Conservation (phyloP, 2,888 invertebrate genomes). For the Eupithecia subfuscata region DNA sequence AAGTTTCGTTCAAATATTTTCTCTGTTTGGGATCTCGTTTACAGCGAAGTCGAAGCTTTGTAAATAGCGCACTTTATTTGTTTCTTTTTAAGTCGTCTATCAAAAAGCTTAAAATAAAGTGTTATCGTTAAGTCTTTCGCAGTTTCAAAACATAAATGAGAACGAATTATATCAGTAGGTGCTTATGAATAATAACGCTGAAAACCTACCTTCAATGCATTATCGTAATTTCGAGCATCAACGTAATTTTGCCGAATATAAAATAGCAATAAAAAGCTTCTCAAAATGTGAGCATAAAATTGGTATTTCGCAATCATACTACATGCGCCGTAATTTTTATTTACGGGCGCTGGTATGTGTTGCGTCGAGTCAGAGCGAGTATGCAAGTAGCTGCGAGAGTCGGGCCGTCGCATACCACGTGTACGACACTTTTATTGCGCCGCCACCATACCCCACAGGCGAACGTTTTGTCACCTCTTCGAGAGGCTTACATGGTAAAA, state of each 20-base stretch:
- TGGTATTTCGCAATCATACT: constrained; percentile 35
- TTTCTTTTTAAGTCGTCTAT: constrained; percentile 35
- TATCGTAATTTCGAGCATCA: constrained; percentile 31
- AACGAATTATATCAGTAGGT: constrained; percentile 7
- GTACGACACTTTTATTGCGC: constrained; percentile 64
- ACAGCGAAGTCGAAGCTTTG: constrained; percentile 43
- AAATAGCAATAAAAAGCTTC: constrained; percentile 38
- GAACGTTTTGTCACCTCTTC: constrained; percentile 71
- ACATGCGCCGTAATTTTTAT: constrained; percentile 33
- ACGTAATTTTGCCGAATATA: constrained; percentile 33
- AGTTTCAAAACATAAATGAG: constrained; percentile 15
- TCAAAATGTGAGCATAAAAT: constrained; percentile 35
- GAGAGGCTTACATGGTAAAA: constrained; percentile 66
- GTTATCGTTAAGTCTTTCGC: constrained; percentile 13
- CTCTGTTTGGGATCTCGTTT: constrained; percentile 43
- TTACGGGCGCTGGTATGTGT: constrained; percentile 29
- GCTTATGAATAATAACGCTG: constrained; percentile 8
- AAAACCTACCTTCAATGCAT: constrained; percentile 13
- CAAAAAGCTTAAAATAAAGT: constrained; percentile 31
- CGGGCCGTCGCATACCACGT: constrained; percentile 46
- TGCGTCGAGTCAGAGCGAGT: constrained; percentile 21
- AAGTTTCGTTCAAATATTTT: constrained; percentile 46
- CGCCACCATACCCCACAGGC: constrained; percentile 54
- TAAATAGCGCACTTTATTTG: constrained; percentile 43
- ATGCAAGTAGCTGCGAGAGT: constrained; percentile 45